Evolutionary conservation across 1,140 invertebrate genomes (phyloP).

Genomic region (Drosophila subobscura): DNA sequence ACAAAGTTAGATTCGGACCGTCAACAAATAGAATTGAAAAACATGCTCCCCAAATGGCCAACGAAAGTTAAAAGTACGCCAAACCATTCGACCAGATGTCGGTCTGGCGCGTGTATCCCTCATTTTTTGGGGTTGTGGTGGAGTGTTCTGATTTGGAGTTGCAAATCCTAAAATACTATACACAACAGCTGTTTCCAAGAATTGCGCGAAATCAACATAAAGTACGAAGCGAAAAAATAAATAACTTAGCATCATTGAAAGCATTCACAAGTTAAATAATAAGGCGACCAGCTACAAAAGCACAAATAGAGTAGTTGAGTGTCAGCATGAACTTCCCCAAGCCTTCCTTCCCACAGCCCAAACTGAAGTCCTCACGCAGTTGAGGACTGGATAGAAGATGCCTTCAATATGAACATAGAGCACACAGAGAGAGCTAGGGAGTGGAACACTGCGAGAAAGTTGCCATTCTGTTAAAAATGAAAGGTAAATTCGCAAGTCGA

Average conservation of each 20-base stretch:
- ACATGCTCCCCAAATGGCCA: slow-evolving; percentile 66
- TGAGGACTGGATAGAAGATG: slow-evolving; percentile 39
- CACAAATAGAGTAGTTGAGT: slow-evolving; percentile 58
- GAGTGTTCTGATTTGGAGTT: not conserved
- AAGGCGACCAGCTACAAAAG: slow-evolving; percentile 54
- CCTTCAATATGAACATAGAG: slow-evolving; percentile 25
- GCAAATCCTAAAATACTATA: slow-evolving; percentile 24
- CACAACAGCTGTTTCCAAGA: slow-evolving; percentile 38
- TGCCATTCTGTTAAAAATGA: not conserved
- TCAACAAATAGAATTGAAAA: slow-evolving; percentile 64
- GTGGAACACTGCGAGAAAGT: slow-evolving; percentile 10
- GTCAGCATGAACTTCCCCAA: slow-evolving; percentile 13
- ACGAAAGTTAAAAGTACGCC: slow-evolving; percentile 62
- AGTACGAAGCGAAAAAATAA: slow-evolving; percentile 45
- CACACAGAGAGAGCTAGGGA: not conserved
- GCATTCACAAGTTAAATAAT: slow-evolving; percentile 59
- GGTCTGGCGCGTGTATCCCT: slow-evolving; percentile 29
- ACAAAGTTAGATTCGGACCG: slow-evolving; percentile 63
- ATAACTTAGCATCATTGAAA: slow-evolving; percentile 38
- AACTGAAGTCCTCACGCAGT: slow-evolving; percentile 4
- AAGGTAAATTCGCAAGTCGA: no score
- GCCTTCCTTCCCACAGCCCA: slow-evolving; percentile 16
- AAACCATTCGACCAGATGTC: slow-evolving; percentile 24
- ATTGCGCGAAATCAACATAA: slow-evolving; percentile 47
- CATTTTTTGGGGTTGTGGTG: slow-evolving; percentile 10